These are phyloP conservation scores for Atrina japonica DNA, from an alignment of 2,888 invertebrate genomes.

Conservation along the genomic window DNA sequence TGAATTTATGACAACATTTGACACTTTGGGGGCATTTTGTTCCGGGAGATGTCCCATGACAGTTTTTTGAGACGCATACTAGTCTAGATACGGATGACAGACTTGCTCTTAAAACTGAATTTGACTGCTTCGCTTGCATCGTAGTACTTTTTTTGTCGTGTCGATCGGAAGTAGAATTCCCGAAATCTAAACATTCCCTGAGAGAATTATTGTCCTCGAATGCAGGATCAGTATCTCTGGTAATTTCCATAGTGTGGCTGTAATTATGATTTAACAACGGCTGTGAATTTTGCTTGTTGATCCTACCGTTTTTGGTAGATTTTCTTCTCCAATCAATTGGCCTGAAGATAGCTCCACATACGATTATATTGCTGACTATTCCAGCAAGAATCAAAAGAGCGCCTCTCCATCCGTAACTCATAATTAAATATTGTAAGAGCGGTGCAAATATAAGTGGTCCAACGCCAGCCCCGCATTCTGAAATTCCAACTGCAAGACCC, in stretches of 20 bases:
- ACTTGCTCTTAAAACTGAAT: constrained; percentile 14
- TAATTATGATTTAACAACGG: too few species aligned
- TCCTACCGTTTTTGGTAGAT: neutral
- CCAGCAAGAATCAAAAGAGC: constrained; percentile 72
- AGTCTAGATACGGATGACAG: constrained; percentile 1
- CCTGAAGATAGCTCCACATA: constrained; percentile 72
- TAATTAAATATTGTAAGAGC: constrained; percentile 69
- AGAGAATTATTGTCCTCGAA: too few species aligned
- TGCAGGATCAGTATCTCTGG: too few species aligned
- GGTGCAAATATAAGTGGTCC: constrained; percentile 76
- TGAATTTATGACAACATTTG: too few species aligned
- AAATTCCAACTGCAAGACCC: constrained; percentile 76
- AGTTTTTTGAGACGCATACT: neutral
- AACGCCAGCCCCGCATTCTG: constrained; percentile 76
- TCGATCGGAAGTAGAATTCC: too few species aligned
- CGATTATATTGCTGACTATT: constrained; percentile 67
- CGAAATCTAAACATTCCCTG: too few species aligned
- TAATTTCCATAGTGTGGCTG: too few species aligned
- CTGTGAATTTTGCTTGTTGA: too few species aligned
- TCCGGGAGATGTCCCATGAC: neutral
- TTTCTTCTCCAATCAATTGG: constrained; percentile 33
- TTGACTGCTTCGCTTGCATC: neutral
- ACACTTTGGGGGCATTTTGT: too few species aligned
- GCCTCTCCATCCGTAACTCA: constrained; percentile 74
- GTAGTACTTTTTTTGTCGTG: neutral